A percentile compares a stretch with the other conserved stretches of the same genome.
Evolutionary conservation across 2,113 vertebrate species (phyloP).

Genomic region (Scomber scombrus): DNA sequence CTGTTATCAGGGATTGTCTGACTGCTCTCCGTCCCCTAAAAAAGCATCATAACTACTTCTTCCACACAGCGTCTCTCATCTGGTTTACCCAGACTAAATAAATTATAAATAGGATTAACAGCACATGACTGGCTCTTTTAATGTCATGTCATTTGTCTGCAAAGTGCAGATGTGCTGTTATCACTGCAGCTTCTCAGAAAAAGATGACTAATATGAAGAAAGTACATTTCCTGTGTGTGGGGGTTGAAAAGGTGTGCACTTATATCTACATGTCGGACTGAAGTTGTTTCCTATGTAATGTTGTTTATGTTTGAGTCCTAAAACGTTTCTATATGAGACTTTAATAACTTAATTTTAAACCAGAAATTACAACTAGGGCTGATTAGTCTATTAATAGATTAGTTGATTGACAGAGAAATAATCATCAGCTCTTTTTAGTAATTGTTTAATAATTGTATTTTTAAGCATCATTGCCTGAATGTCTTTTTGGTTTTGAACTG

Average conservation of each 20-base stretch:
- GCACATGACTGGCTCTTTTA: neutral
- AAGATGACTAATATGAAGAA: constrained; percentile 17
- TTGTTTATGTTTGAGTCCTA: neutral
- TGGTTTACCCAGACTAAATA: neutral
- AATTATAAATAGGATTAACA: neutral
- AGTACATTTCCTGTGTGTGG: constrained; percentile 21
- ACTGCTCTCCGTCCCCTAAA: neutral
- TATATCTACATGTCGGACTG: neutral
- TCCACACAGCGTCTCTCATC: neutral
- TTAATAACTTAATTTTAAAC: too few relatives aligned
- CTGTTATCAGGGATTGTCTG: neutral
- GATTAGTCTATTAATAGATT: too few relatives aligned
- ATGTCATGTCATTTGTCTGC: neutral
- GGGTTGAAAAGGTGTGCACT: neutral
- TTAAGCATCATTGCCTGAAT: too few relatives aligned
- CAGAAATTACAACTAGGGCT: too few relatives aligned
- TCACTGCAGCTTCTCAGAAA: neutral
- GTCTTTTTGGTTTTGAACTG: too few relatives aligned
- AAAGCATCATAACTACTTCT: neutral
- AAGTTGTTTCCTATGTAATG: neutral
- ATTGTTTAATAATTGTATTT: too few relatives aligned
- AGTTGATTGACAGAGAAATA: too few relatives aligned
- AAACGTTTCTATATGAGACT: too few relatives aligned
- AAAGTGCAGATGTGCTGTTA: neutral
- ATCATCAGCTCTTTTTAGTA: too few relatives aligned